Evolutionary conservation across 2,888 invertebrate species (phyloP).

Genomic region (Flexamia atlantica): DNA sequence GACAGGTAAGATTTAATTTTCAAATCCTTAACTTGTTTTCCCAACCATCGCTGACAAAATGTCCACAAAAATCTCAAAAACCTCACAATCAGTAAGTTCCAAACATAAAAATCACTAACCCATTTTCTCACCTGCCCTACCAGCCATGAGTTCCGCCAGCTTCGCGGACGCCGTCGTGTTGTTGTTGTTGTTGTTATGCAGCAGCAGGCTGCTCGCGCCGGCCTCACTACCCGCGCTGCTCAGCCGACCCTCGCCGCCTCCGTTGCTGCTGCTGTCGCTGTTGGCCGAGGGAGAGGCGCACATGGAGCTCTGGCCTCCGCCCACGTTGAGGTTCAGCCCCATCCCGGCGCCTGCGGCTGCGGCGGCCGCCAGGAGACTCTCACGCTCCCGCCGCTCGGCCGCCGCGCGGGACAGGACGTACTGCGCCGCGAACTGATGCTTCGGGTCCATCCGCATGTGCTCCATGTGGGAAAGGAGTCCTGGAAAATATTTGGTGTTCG

Average conservation of each 20-base stretch:
- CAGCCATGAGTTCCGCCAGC: constrained; percentile 71
- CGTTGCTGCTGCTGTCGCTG: constrained; percentile 88
- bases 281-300: constrained; percentile 92
- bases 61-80: no score
- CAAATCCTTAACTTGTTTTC: no score
- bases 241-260: constrained; percentile 85
- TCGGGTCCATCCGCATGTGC: constrained; percentile 97
- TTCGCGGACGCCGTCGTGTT: constrained; percentile 76
- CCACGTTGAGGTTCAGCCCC: constrained; percentile 65
- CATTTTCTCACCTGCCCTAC: constrained; percentile 68
- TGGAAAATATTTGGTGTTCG: no score
- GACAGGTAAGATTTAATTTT: no score
- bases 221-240: constrained; percentile 87
- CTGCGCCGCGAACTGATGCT: constrained; percentile 97
- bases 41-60: no score
- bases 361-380: constrained; percentile 82
- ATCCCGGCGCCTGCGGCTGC: constrained; percentile 74
- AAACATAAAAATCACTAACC: no score
- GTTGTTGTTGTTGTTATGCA: constrained; percentile 83
- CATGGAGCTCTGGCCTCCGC: constrained; percentile 70
- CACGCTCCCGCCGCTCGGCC: constrained; percentile 92
- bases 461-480: constrained; percentile 96
- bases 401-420: constrained; percentile 94
- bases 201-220: constrained; percentile 73
- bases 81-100: no score